Conservation (phyloP, 2,797 vertebrate species). For the Poecile montanus region DNA sequence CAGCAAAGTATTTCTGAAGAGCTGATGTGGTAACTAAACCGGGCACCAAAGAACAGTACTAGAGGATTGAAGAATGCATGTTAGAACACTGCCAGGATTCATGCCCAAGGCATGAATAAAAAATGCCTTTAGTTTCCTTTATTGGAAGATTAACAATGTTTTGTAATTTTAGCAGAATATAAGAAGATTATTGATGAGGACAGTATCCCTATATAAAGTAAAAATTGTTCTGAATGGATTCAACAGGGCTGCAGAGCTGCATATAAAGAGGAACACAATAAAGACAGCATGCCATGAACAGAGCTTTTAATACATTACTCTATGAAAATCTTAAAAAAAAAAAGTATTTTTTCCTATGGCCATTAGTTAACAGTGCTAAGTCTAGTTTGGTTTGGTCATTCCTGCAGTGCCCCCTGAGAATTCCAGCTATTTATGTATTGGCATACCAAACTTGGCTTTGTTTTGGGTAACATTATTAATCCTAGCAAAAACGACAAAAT, state of each 20-base stretch:
- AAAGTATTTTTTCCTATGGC: not conserved
- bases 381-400: not conserved
- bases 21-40: not conserved
- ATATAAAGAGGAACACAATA: not conserved
- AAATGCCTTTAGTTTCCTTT: not conserved
- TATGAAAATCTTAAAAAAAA: not conserved
- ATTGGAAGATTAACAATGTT: accelerated
- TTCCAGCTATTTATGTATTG: not conserved
- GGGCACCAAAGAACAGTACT: not conserved
- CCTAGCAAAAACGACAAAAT: not conserved
- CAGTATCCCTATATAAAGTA: not conserved
- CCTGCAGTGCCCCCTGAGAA: not conserved
- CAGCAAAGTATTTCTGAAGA: not conserved
- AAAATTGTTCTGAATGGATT: not conserved
- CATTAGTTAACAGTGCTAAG: not conserved
- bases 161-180: not conserved
- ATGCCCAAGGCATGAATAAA: not conserved
- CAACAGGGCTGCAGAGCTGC: not conserved
- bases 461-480: not conserved
- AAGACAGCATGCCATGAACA: not conserved
- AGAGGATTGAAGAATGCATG: not conserved
- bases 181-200: not conserved
- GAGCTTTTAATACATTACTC: not conserved
- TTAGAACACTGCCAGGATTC: not conserved
- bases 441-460: not conserved